These are phyloP conservation scores for Leptocoma aspasia DNA, from an alignment of 2,113 vertebrate genomes.

Conservation along the genomic window DNA sequence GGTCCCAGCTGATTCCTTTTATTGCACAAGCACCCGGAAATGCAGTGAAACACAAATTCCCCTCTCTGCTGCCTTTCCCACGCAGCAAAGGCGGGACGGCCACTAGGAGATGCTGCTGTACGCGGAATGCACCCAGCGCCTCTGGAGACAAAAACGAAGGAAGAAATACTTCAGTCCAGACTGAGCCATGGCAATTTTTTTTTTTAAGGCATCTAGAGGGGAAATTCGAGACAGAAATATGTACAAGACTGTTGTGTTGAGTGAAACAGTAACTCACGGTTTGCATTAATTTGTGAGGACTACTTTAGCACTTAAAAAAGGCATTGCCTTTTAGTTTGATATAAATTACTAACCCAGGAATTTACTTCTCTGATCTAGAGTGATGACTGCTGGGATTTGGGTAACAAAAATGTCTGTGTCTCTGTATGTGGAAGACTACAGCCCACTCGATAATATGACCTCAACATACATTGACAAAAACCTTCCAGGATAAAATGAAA, in stretches of 20 bases:
- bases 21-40: neutral
- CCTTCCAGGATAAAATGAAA: neutral
- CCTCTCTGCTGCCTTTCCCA: rapidly evolving
- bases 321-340: neutral
- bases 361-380: neutral
- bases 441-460: neutral
- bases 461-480: neutral
- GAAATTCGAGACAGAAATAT: conserved; percentile 20
- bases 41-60: rapidly evolving
- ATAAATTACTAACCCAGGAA: neutral
- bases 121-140: neutral
- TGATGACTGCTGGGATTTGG: neutral
- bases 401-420: conserved; percentile 23
- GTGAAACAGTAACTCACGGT: conserved; percentile 32
- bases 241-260: neutral
- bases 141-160: neutral
- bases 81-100: neutral
- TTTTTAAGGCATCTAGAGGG: neutral
- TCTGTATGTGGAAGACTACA: neutral
- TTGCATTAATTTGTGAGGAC: neutral
- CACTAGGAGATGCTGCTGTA: conserved; percentile 68
- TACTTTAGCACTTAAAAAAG: neutral
- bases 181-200: neutral
- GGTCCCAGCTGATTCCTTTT: neutral
- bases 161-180: neutral